phyloP scores from a whole-genome alignment of 2,888 invertebrate species.

The Ophion slaviceki region DNA sequence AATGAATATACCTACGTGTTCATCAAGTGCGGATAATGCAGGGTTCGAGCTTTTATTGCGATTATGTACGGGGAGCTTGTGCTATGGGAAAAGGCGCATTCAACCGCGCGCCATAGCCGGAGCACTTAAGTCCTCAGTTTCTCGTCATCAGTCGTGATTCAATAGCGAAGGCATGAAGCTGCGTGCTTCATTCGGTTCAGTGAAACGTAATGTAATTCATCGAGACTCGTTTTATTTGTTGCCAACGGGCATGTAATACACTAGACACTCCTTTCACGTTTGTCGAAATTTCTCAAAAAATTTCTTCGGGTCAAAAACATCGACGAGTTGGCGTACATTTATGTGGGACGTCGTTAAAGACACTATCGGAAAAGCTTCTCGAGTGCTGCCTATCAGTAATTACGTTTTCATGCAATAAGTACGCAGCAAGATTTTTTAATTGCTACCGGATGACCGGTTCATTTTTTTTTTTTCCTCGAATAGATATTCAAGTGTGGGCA shows the following conservation, averaged over 20 bases:
- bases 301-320: no score
- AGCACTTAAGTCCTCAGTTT: not conserved
- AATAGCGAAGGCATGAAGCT: constrained; percentile 34
- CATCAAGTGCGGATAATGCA: not conserved
- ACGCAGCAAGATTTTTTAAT: no score
- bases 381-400: no score
- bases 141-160: constrained; percentile 26
- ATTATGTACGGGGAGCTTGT: constrained; percentile 6
- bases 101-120: constrained; percentile 2
- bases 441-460: no score
- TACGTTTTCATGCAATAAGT: no score
- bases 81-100: constrained; percentile 23
- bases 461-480: no score
- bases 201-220: constrained; percentile 31
- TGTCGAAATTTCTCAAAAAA: no score
- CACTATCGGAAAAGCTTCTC: no score
- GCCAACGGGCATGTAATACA: not conserved
- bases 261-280: not conserved
- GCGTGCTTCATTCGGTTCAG: constrained; percentile 30
- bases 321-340: no score
- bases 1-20: constrained; percentile 19
- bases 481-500: no score
- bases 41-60: constrained; percentile 16
- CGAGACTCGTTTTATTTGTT: not conserved
- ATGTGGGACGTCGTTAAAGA: no score